A percentile compares a stretch with the other conserved stretches of the same genome.
Evolutionary conservation across 2,888 invertebrate species (phyloP).

Genomic region (Choreutis nemorana): DNA sequence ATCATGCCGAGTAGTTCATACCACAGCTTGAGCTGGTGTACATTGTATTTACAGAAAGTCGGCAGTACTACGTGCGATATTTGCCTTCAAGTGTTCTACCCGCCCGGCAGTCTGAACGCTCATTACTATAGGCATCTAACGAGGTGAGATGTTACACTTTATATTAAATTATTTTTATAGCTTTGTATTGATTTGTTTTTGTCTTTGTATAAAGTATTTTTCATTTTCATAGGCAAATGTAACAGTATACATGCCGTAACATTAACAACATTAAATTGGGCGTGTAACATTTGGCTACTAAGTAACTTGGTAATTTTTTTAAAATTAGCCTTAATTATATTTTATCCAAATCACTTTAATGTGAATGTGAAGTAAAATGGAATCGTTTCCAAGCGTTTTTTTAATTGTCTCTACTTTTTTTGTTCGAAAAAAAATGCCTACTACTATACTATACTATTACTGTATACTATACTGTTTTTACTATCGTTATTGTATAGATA

Average conservation of each 20-base stretch:
- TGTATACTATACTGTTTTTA: not conserved
- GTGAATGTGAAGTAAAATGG: not conserved
- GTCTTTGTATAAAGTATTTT: no score
- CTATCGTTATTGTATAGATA: not conserved
- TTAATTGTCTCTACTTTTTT: no score
- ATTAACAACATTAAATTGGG: no score
- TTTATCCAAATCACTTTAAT: no score
- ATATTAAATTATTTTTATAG: not conserved
- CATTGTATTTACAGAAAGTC: not conserved
- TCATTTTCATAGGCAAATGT: no score
- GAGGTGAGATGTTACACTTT: not conserved
- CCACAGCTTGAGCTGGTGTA: no score
- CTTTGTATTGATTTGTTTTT: no score
- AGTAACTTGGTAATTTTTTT: not conserved
- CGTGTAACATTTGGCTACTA: no score
- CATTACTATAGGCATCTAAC: not conserved
- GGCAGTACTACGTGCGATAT: not conserved
- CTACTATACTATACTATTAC: not conserved
- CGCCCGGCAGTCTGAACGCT: not conserved
- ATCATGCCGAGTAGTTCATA: no score
- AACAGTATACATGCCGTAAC: no score
- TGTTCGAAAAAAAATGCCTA: no score
- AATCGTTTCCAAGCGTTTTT: not conserved
- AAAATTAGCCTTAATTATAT: no score
- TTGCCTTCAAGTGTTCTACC: not conserved